Percentiles rank a stretch among this genome's conserved stretches.
These are phyloP conservation scores for Lineus longissimus DNA, from an alignment of 1,140 invertebrate species.

Conservation along the genomic window DNA sequence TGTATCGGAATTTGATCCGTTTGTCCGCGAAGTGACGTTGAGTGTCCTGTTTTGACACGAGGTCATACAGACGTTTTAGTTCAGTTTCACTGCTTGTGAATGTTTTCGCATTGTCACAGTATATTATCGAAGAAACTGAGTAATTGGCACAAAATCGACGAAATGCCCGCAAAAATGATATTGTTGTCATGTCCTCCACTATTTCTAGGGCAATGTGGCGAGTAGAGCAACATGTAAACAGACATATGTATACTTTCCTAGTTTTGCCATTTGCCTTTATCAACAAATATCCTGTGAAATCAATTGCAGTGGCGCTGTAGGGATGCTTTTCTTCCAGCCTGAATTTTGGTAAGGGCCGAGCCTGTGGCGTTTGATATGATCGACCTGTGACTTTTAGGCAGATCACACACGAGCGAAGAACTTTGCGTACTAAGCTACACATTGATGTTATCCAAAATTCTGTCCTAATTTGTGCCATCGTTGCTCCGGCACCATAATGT, in stretches of 20 bases:
- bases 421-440: background rate
- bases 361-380: background rate
- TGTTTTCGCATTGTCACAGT: conserved; percentile 2
- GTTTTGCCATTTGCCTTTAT: background rate
- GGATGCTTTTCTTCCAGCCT: background rate
- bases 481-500: background rate
- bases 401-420: background rate
- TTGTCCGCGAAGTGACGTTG: background rate
- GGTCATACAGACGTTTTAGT: background rate
- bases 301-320: background rate
- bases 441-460: background rate
- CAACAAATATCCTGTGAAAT: background rate
- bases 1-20: background rate
- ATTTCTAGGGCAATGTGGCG: background rate
- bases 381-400: background rate
- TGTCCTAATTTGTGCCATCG: background rate
- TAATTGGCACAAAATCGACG: background rate
- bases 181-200: background rate
- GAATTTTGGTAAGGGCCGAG: background rate
- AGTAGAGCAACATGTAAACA: background rate
- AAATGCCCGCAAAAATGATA: background rate
- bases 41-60: background rate
- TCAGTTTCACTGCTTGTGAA: background rate
- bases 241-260: background rate
- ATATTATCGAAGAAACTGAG: background rate